Evolutionary conservation across 30 jellyfish, hydroid and myxozoan species (phyloP), one percentile per base, ranked within the genome.

Genomic region (Sanderia malayensis): DNA sequence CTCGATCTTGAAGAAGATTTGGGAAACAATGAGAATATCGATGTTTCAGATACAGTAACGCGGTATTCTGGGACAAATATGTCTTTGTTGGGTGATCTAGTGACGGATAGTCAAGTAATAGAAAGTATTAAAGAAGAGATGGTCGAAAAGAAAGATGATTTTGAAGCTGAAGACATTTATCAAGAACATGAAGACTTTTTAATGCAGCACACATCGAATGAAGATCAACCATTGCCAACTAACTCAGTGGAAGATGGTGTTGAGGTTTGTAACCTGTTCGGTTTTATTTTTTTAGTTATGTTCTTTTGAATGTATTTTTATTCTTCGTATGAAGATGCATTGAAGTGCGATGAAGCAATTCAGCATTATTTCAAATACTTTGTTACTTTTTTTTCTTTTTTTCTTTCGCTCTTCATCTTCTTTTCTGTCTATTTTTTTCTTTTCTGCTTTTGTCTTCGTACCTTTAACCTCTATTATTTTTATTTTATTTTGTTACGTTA

Each of bases 1-100:
- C 52, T 76, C 4, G 87, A 76, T 55, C n/a, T n/a, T n/a, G 49
- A 61, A 1, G 80, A 62, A 13, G 80, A 61, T 33, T 60, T 80
- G n/a, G 79, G 64, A 8, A 31, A 21, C 17, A 67, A 20, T 2
- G 87, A 76, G 18, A 41, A 37, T 37, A 13, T 13, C 13, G 52
- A 13, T 37, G 52, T 13, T 37, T 37, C 52, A 4, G 13, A 37
- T 13, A 6, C 13, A 37, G 13, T 37, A 6, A 6, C 52, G 13
- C 10, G 13, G 6, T 37, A 37, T 13, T 4, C 10, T 13, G 13
- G 13, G 13, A 37, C 52, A 37, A 37, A 13, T 13, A 13, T 37
- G 13, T 37, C 52, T 37, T 37, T 37, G 52, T 13, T 37, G 52
- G 52, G 13, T 37, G 52, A 37, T 13, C 13, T 37, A 4, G 52